Percentiles rank a stretch among this genome's conserved stretches.
Evolutionary conservation across 1,140 invertebrate species (phyloP).

Genomic region (Zaprionus vittiger): DNA sequence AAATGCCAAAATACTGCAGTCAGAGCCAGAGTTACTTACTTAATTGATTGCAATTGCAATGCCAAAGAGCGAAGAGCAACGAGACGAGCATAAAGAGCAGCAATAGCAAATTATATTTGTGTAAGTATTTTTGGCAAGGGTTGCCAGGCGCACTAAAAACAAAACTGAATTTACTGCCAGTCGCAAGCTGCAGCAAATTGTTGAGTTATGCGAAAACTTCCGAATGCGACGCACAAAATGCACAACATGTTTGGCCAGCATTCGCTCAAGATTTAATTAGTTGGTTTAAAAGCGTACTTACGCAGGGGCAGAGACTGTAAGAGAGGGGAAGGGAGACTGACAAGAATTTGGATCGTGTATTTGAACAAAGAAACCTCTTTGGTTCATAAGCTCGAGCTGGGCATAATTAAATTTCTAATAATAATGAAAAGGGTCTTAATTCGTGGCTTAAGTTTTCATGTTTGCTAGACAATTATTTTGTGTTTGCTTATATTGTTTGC

Average conservation of each 20-base stretch:
- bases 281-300: slow-evolving; percentile 10
- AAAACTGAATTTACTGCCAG: slow-evolving; percentile 11
- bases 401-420: slow-evolving; percentile 3
- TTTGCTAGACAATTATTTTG: neutral
- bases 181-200: neutral
- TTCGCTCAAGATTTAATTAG: slow-evolving; percentile 30
- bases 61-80: neutral
- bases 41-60: slow-evolving; percentile 55
- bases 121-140: slow-evolving; percentile 13
- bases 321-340: neutral
- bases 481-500: neutral
- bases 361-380: slow-evolving; percentile 5
- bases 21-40: slow-evolving; percentile 22
- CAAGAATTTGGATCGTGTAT: slow-evolving; percentile 2
- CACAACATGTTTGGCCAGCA: neutral
- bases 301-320: neutral
- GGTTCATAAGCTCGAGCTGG: neutral
- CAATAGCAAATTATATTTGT: neutral
- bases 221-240: slow-evolving; percentile 4
- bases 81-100: neutral
- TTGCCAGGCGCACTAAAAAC: slow-evolving; percentile 32
- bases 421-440: slow-evolving; percentile 6
- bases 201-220: slow-evolving; percentile 29
- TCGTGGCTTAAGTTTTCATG: neutral
- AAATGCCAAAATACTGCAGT: neutral